A percentile compares a stretch with the other conserved stretches of the same genome.
phyloP scores from a whole-genome alignment of 1,140 invertebrate species.

The Colletes gigas region DNA sequence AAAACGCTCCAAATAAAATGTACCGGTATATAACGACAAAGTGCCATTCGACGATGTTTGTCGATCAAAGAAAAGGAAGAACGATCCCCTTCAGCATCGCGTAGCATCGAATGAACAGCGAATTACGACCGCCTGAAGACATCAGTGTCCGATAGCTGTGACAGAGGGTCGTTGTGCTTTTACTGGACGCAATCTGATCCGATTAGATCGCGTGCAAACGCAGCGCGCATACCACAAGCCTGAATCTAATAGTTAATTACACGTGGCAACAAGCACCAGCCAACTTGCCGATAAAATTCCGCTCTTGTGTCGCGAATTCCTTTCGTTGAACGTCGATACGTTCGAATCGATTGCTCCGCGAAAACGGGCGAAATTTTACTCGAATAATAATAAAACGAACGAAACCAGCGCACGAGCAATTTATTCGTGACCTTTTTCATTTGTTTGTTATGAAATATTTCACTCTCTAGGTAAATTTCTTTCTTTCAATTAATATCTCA shows the following conservation, averaged over 20 bases:
- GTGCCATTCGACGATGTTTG: not conserved
- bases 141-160: not conserved
- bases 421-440: no score
- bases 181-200: constrained; percentile 43
- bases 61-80: not conserved
- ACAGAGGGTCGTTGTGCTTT: constrained; percentile 22
- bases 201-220: constrained; percentile 55
- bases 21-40: no score
- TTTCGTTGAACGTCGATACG: not conserved
- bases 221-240: not conserved
- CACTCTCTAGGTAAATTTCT: no score
- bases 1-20: not conserved
- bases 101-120: constrained; percentile 5
- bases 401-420: no score
- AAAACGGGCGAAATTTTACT: no score
- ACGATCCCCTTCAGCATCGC: not conserved
- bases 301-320: constrained; percentile 12
- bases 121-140: constrained; percentile 3
- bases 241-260: constrained; percentile 40
- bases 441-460: no score
- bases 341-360: not conserved
- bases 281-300: constrained; percentile 32
- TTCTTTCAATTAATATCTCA: no score
- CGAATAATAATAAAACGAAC: no score
- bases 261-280: constrained; percentile 22